Evolutionary conservation across 2,797 vertebrate genomes (phyloP).

Genomic region (Selene dorsalis): DNA sequence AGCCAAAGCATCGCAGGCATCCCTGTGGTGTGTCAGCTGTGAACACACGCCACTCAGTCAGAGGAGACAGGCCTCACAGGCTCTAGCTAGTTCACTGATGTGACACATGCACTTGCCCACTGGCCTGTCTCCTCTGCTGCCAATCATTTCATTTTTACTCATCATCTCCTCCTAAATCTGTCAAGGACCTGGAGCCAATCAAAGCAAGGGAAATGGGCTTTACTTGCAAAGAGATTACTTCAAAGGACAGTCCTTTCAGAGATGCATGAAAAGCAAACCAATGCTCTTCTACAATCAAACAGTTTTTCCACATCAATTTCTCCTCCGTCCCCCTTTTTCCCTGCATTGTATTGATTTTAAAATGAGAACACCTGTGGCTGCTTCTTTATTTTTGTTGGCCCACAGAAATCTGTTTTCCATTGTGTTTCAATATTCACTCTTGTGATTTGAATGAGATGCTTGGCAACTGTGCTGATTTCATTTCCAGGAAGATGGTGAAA

Average conservation of each 20-base stretch:
- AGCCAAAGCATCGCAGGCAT: not conserved
- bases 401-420: conserved; percentile 16
- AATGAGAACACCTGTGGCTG: conserved; percentile 64
- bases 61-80: conserved; percentile 32
- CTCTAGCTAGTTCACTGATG: conserved; percentile 35
- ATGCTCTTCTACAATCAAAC: conserved; percentile 41
- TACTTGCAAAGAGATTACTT: conserved; percentile 48
- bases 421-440: conserved; percentile 28
- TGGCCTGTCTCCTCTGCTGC: conserved; percentile 32
- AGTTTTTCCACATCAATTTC: conserved; percentile 55
- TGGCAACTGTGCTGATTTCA: conserved; percentile 32
- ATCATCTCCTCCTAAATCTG: conserved; percentile 27
- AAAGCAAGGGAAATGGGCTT: conserved; percentile 47
- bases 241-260: conserved; percentile 47
- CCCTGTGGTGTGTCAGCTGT: conserved; percentile 29
- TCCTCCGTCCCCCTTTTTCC: conserved; percentile 51
- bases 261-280: conserved; percentile 58
- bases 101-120: conserved; percentile 31
- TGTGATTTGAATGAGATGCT: conserved; percentile 27
- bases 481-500: conserved; percentile 49
- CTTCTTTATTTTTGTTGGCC: conserved; percentile 29
- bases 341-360: conserved; percentile 65
- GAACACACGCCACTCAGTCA: conserved; percentile 29
- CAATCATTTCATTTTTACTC: conserved; percentile 54
- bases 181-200: conserved; percentile 35